Evolutionary conservation across 2,113 vertebrate species (phyloP).

Genomic region (Callionymus lyra): DNA sequence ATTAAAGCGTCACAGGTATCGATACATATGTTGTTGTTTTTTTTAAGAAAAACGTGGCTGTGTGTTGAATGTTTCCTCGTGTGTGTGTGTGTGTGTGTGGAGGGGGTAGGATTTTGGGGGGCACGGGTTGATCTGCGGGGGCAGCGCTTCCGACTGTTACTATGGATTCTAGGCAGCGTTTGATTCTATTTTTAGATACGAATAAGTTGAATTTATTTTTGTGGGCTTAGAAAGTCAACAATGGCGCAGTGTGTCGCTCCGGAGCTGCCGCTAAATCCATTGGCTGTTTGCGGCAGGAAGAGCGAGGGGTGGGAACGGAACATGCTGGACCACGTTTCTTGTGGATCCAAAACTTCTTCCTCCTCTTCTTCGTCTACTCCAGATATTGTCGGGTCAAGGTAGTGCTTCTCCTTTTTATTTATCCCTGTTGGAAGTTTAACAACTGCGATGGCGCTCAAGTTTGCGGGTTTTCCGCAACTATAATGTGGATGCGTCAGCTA

Average conservation of each 20-base stretch:
- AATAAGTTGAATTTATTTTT: constrained; percentile 39
- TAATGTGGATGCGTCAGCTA: neutral
- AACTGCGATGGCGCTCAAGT: constrained; percentile 2
- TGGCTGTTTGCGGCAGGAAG: constrained; percentile 61
- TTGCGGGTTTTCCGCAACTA: neutral
- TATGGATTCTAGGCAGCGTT: neutral
- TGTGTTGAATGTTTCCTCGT: neutral
- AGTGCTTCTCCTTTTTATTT: constrained; percentile 14
- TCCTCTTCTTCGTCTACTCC: constrained; percentile 2
- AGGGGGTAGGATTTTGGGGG: too few species aligned
- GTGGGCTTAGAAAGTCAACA: constrained; percentile 47
- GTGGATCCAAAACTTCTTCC: constrained; percentile 34
- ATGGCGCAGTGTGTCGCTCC: constrained; percentile 70
- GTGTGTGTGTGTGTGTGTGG: neutral
- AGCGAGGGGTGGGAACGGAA: constrained; percentile 52
- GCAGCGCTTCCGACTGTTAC: constrained; percentile 4
- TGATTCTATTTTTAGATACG: neutral
- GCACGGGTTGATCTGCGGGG: too few species aligned
- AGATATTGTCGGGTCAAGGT: constrained; percentile 40
- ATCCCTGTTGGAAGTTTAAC: constrained; percentile 30
- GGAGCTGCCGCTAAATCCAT: constrained; percentile 65
- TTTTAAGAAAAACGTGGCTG: too few species aligned
- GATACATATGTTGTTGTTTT: constrained; percentile 4
- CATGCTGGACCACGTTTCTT: constrained; percentile 52
- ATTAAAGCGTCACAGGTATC: constrained; percentile 59